These are phyloP conservation scores for Tetramorium parvispinum DNA, from an alignment of 1,140 invertebrate genomes.

Conservation along the genomic window DNA sequence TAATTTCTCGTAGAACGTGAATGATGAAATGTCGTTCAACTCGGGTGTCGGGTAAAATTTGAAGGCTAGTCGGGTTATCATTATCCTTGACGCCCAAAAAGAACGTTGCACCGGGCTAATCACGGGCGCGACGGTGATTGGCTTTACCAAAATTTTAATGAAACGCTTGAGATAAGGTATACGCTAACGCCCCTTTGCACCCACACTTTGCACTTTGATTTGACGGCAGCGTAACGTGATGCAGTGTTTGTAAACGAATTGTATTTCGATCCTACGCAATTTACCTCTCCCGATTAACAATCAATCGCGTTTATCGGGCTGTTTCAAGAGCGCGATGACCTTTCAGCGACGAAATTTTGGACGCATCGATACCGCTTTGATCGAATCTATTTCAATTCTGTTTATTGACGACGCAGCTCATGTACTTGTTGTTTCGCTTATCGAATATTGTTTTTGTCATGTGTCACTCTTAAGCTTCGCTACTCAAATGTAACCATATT, in stretches of 20 bases:
- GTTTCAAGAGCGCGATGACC: slow-evolving; percentile 14
- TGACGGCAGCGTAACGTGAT: neutral
- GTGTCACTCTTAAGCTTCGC: neutral
- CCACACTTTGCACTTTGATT: neutral
- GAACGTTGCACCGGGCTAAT: slow-evolving; percentile 3
- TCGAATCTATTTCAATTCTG: slow-evolving; percentile 24
- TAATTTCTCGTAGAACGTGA: neutral
- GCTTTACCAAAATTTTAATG: slow-evolving; percentile 16
- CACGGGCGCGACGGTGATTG: neutral
- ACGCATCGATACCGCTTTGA: neutral
- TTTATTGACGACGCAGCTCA: slow-evolving; percentile 10
- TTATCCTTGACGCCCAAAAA: neutral
- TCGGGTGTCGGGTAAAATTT: neutral
- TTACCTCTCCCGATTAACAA: slow-evolving; percentile 20
- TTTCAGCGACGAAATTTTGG: slow-evolving; percentile 22
- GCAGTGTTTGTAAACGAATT: neutral
- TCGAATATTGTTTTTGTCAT: slow-evolving; percentile 5
- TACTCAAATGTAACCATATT: neutral
- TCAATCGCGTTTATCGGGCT: slow-evolving; percentile 1
- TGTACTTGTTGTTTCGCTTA: neutral
- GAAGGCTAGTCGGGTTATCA: slow-evolving; percentile 3
- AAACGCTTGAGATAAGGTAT: neutral
- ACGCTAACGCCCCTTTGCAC: neutral
- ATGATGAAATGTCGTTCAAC: slow-evolving; percentile 4
- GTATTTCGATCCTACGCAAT: slow-evolving; percentile 19